Evolutionary conservation across 2,888 invertebrate species (phyloP), one percentile per base, ranked within the genome.

Genomic region (Drosophila tripunctata): DNA sequence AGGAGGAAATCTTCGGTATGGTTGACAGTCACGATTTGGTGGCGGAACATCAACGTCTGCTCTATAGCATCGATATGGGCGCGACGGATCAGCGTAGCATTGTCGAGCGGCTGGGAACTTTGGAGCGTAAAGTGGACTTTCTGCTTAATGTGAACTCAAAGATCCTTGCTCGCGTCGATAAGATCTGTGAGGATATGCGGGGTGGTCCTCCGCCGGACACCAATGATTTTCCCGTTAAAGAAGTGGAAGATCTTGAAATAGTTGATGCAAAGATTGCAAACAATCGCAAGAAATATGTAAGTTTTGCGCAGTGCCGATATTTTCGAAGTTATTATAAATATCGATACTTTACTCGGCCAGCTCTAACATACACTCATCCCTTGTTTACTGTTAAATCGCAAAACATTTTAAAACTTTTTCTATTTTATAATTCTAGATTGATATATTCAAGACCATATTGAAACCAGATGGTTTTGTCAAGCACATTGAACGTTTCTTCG

Each of bases 61-160:
- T 36, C 0, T 75, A 44, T 14, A 51, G 54, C 22, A 36, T 51
- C 12, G 72, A 61, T 1, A 24, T 36, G 12, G 51, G 24, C 1
- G 10, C 57, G 5, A 50, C 7, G 4, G 55, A 70, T 27, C 36
- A 58, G 4, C 62, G 58, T 2, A 51, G 35, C 7, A 24, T 73
- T 2, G 35, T 24, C 1, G 66, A 74, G n/a, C 74, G 73, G 0
- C 12, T 73, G 2, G 56, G 60, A 8, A 74, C 66, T 12, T 14
- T 73, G 8, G 73, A 73, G 31, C 73, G 73, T 1, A 74, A 74
- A 47, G 61, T 73, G 10, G 73, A 73, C 12, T 73, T 74, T 15
- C 50, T 73, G 4, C 52, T 73, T 0, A 73, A 61, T 43, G 10
- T 73, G 4, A 74, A 69, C 27, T 69, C 74, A 0, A 73, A 74